A percentile compares a stretch with the other conserved stretches of the same genome.
phyloP scores from a whole-genome alignment of 2,797 vertebrate genomes.

The Acrossocheilus wenchowensis region DNA sequence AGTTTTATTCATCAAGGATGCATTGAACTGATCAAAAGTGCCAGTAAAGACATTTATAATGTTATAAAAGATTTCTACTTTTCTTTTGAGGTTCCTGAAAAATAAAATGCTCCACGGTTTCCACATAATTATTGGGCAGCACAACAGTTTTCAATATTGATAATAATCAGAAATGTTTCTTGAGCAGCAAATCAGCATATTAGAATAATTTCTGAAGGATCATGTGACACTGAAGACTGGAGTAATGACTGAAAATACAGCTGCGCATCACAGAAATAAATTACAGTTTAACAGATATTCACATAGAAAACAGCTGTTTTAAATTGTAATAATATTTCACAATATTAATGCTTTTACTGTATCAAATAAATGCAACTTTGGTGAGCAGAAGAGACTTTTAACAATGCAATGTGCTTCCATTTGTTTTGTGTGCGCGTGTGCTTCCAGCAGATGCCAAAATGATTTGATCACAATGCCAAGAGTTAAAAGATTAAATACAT shows the following conservation, averaged over 20 bases:
- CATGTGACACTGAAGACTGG: background rate
- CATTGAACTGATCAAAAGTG: background rate
- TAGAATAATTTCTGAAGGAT: background rate
- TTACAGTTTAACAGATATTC: background rate
- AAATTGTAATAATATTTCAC: too few species aligned
- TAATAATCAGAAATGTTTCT: background rate
- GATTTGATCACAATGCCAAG: background rate
- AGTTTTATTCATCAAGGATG: background rate
- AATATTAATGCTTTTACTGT: background rate
- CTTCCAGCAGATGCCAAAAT: too few species aligned
- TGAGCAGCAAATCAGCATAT: background rate
- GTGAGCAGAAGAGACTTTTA: background rate
- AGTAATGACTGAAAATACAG: background rate
- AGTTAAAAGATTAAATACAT: background rate
- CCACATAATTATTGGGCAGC: background rate
- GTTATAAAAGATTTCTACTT: background rate
- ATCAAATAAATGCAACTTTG: background rate
- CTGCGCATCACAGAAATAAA: too few species aligned
- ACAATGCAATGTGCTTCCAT: background rate
- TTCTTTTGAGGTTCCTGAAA: background rate
- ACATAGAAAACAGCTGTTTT: background rate
- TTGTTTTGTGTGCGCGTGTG: too few species aligned
- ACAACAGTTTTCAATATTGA: background rate
- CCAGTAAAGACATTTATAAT: too few species aligned
- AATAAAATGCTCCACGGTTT: background rate